These are phyloP conservation scores for Zalophus californianus DNA, from an alignment of 2,797 vertebrate species.

Conservation along the genomic window DNA sequence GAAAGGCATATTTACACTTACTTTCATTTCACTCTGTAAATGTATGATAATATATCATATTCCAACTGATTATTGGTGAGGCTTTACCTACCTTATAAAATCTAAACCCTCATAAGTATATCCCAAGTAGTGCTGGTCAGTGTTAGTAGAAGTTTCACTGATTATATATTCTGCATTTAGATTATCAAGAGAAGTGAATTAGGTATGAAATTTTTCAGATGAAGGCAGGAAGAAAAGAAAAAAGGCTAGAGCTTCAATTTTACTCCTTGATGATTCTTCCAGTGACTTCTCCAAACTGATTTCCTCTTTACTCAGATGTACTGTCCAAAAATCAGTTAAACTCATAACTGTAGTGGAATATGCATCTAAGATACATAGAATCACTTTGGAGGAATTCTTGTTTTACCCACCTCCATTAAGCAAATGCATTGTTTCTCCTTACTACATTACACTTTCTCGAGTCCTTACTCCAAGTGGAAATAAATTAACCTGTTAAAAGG, in stretches of 20 bases:
- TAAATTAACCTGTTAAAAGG: not conserved
- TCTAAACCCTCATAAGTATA: slow-evolving; percentile 36
- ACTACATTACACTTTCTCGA: not conserved
- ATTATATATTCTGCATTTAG: slow-evolving; percentile 54
- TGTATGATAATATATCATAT: not conserved
- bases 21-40: slow-evolving; percentile 50
- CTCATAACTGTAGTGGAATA: not conserved
- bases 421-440: not conserved
- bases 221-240: slow-evolving; percentile 45
- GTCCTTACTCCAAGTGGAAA: not conserved
- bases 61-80: not conserved
- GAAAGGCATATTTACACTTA: slow-evolving; percentile 59
- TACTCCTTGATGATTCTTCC: slow-evolving; percentile 43
- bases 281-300: slow-evolving; percentile 25
- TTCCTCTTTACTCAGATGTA: not conserved
- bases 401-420: not conserved
- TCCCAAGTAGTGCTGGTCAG: not conserved
- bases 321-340: slow-evolving; percentile 44
- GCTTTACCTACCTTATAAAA: slow-evolving; percentile 8
- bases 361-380: not conserved
- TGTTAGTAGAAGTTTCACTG: slow-evolving; percentile 13
- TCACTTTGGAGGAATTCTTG: not conserved
- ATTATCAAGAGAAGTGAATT: slow-evolving; percentile 59
- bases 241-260: slow-evolving; percentile 37
- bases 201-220: slow-evolving; percentile 45